Conservation (phyloP, 2,888 invertebrate species). For the Coelopa pilipes region DNA sequence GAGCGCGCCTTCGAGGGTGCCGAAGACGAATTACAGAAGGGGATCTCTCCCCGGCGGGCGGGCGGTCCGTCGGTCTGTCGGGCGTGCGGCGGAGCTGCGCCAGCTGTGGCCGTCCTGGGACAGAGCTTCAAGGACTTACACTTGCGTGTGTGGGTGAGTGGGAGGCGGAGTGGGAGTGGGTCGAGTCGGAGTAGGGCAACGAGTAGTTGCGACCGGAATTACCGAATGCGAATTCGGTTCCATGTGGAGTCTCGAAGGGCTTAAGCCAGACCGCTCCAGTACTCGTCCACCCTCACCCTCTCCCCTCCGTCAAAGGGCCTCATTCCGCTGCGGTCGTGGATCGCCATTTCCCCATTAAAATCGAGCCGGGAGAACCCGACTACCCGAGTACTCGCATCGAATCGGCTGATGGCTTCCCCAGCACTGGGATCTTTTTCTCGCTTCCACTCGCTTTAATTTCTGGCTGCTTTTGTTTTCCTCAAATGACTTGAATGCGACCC, state of each 20-base stretch:
- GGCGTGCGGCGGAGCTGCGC: conserved; percentile 40
- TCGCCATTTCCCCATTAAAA: not conserved
- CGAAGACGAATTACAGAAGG: conserved; percentile 55
- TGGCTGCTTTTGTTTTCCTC: conserved; percentile 9
- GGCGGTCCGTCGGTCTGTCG: too few relatives aligned
- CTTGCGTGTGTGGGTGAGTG: not conserved
- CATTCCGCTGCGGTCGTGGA: too few relatives aligned
- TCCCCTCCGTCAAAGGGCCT: not conserved
- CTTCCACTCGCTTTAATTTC: conserved; percentile 9
- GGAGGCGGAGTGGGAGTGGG: not conserved
- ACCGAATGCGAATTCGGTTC: not conserved
- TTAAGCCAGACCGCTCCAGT: not conserved
- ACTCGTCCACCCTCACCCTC: not conserved
- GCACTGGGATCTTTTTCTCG: not conserved
- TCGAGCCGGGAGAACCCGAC: not conserved
- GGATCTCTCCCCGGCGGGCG: conserved; percentile 36
- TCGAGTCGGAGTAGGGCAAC: not conserved
- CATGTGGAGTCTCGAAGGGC: too few relatives aligned
- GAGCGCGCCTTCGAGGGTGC: conserved; percentile 52
- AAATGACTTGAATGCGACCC: not conserved
- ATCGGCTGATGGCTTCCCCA: not conserved
- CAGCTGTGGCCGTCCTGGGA: conserved; percentile 52
- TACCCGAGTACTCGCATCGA: too few relatives aligned
- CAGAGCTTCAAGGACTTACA: too few relatives aligned
- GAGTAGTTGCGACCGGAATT: not conserved